Conservation (phyloP, 2,888 invertebrate species). For the Heliconius ismenius region DNA sequence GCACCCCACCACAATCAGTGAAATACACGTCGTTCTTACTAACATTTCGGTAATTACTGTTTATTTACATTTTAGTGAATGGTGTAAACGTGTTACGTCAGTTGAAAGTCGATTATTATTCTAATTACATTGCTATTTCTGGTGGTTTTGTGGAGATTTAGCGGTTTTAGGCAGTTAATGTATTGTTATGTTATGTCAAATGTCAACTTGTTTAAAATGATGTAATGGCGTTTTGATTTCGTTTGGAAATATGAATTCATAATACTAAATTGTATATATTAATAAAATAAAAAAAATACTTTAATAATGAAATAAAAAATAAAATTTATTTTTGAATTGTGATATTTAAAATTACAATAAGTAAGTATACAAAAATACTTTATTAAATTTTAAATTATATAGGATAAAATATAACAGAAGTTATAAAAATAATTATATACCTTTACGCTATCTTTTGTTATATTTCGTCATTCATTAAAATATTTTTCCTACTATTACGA, state of each 20-base stretch:
- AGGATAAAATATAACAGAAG: no score
- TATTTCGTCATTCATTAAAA: no score
- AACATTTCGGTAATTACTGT: slow-evolving; percentile 51
- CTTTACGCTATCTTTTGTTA: no score
- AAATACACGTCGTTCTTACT: slow-evolving; percentile 66
- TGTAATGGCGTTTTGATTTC: slow-evolving; percentile 7
- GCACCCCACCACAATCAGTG: slow-evolving; percentile 69
- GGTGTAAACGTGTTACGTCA: slow-evolving; percentile 31
- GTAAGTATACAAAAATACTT: no score
- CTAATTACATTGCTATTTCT: slow-evolving; percentile 29
- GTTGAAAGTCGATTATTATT: slow-evolving; percentile 9
- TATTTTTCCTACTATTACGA: no score
- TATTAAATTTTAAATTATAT: no score
- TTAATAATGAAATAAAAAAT: background rate
- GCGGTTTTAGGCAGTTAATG: slow-evolving; percentile 25
- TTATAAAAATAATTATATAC: no score
- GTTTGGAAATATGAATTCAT: slow-evolving; percentile 3
- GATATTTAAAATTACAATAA: no score
- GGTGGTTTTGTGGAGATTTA: background rate
- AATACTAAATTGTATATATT: background rate
- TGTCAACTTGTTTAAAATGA: background rate
- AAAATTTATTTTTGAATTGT: background rate
- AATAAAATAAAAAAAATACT: background rate
- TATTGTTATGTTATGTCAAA: slow-evolving; percentile 25
- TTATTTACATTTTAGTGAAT: slow-evolving; percentile 50